Conservation (phyloP, 2,797 vertebrate species). For the Xerus rutilus region DNA sequence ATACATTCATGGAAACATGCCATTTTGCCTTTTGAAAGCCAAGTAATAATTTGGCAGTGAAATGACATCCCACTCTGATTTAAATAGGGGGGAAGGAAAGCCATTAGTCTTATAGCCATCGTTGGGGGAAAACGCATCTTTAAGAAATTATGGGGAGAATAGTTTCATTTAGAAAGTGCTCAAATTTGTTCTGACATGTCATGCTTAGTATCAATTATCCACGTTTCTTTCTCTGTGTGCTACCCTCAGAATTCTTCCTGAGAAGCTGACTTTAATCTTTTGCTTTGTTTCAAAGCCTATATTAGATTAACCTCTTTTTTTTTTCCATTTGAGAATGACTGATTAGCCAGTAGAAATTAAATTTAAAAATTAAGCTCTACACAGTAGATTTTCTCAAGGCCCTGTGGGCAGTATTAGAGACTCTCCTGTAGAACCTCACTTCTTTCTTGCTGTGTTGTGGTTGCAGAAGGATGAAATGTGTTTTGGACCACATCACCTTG, state of each 20-base stretch:
- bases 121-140: slow-evolving; percentile 7
- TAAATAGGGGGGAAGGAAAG: not conserved
- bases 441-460: not conserved
- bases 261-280: slow-evolving; percentile 68
- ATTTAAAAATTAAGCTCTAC: slow-evolving; percentile 62
- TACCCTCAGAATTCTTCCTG: not conserved
- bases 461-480: not conserved
- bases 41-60: slow-evolving; percentile 35
- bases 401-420: not conserved
- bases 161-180: slow-evolving; percentile 61
- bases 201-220: slow-evolving; percentile 66
- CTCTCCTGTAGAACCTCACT: not conserved
- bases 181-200: slow-evolving; percentile 31
- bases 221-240: slow-evolving; percentile 56
- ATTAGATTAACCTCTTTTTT: slow-evolving; percentile 49
- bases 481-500: not conserved
- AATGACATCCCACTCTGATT: slow-evolving; percentile 48
- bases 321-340: slow-evolving; percentile 60
- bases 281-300: slow-evolving; percentile 58
- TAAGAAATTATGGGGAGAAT: slow-evolving; percentile 65
- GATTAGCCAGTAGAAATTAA: slow-evolving; percentile 61
- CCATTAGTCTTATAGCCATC: not conserved
- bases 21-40: slow-evolving; percentile 29
- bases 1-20: slow-evolving; percentile 14
- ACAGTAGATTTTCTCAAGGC: slow-evolving; percentile 64